phyloP scores from a whole-genome alignment of 53 echinoderm and acorn worm species.

The Astropecten irregularis region DNA sequence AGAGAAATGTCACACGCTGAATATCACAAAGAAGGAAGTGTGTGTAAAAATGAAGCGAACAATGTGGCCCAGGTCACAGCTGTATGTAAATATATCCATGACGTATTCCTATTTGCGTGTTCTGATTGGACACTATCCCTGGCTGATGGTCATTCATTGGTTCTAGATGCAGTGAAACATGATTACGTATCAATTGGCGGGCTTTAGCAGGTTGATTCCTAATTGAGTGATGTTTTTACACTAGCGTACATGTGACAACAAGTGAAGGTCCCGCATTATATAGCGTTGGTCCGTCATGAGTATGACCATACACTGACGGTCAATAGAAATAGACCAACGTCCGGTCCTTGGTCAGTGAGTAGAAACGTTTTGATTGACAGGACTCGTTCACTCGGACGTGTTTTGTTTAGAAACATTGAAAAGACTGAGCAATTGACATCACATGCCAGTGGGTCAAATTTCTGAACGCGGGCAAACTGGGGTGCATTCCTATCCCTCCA shows the following conservation, averaged over 20 bases:
- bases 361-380: too few species aligned
- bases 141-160: conserved; percentile 26
- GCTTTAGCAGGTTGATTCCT: conserved; percentile 51
- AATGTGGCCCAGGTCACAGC: conserved; percentile 52
- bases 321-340: too few species aligned
- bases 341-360: too few species aligned
- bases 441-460: too few species aligned
- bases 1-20: conserved; percentile 9
- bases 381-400: too few species aligned
- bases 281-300: too few species aligned
- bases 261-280: too few species aligned
- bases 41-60: conserved; percentile 24
- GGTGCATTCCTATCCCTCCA: too few species aligned
- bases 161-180: neutral
- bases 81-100: conserved; percentile 33
- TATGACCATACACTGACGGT: too few species aligned
- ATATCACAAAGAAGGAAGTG: conserved; percentile 49
- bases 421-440: too few species aligned
- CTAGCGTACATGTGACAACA: conserved; percentile 22
- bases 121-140: conserved; percentile 18
- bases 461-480: too few species aligned
- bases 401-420: too few species aligned
- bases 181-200: conserved; percentile 30
- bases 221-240: conserved; percentile 20
- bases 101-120: conserved; percentile 7